phyloP scores from a whole-genome alignment of 1,140 invertebrate species.

The Melanaphis sacchari region DNA sequence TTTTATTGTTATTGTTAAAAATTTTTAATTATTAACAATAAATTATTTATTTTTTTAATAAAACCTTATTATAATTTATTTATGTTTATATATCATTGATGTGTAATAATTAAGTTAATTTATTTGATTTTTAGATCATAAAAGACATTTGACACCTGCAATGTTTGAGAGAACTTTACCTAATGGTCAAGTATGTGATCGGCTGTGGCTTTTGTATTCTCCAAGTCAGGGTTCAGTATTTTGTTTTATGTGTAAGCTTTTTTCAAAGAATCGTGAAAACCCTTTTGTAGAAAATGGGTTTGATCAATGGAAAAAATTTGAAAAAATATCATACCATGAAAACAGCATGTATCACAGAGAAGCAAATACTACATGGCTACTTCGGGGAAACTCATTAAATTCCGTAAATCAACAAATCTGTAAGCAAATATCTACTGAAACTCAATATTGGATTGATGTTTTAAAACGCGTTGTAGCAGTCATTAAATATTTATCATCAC shows the following conservation, averaged over 20 bases:
- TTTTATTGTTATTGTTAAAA: conserved; percentile 25
- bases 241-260: conserved; percentile 23
- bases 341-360: conserved; percentile 17
- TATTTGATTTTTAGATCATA: conserved; percentile 31
- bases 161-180: conserved; percentile 19
- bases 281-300: conserved; percentile 14
- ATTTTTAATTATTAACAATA: conserved; percentile 4
- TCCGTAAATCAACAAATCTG: conserved; percentile 21
- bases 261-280: conserved; percentile 23
- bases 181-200: conserved; percentile 20
- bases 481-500: background rate
- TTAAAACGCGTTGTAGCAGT: conserved; percentile 32
- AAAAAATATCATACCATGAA: conserved; percentile 24
- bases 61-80: conserved; percentile 29
- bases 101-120: conserved; percentile 29
- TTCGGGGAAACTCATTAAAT: conserved; percentile 15
- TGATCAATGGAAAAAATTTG: conserved; percentile 14
- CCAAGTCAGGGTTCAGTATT: conserved; percentile 20
- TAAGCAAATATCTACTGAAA: conserved; percentile 23
- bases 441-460: conserved; percentile 37
- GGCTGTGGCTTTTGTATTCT: conserved; percentile 16
- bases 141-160: conserved; percentile 15
- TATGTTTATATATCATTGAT: conserved; percentile 18
- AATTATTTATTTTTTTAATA: conserved; percentile 17
- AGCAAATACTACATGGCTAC: conserved; percentile 21